Evolutionary conservation across 2,797 vertebrate genomes (phyloP), one percentile per base, ranked within the genome.

Genomic region (Phoxinus dragarum): DNA sequence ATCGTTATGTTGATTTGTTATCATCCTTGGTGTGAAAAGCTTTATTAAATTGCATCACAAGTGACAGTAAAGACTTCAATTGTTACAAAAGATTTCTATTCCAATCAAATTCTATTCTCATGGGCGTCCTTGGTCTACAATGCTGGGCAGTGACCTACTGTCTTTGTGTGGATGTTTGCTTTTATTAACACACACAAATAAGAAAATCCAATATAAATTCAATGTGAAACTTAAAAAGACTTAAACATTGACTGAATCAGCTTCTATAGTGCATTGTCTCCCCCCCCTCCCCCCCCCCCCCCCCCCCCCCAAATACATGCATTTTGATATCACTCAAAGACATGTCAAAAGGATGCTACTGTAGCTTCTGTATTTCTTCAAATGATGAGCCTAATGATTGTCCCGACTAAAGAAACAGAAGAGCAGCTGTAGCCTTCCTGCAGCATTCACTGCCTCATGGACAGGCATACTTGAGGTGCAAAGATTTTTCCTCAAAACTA

Each of bases 391-490:
- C 54, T 17, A 40, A 66, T 21, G 59, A 21, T 67, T 47, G 10
- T 66, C 6, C 6, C 3, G 17, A 67, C 19, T 49, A 67, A 80
- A 49, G 5, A 80, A 47, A 80, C 17, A 67, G 27, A 67, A 67
- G 61, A 67, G 42, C 27, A 34, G 40, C 38, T 47, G n/a, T n/a
- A 19, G 4, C 14, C 23, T 31, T 78, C 42, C 52, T 42, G 3
- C 23, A 78, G 36, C 16, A 78, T 78, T 78, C 75, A 56, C 73
- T 38, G 11, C 34, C 34, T 59, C 75, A 78, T 64, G 27, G 56
- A 66, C 81, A 44, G 12, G 16, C 74, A 34, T 84, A 36, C 47
- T 42, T n/a, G 9, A 56, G 49, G 76, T 54, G 36, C 23, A 56
- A 68, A 67, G 64, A n/a, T 69, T 38, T 80, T 59, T 54, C 19